Evolutionary conservation across 2,797 vertebrate genomes (phyloP), one percentile per base, ranked within the genome.

Genomic region (Enteromius argenteus): DNA sequence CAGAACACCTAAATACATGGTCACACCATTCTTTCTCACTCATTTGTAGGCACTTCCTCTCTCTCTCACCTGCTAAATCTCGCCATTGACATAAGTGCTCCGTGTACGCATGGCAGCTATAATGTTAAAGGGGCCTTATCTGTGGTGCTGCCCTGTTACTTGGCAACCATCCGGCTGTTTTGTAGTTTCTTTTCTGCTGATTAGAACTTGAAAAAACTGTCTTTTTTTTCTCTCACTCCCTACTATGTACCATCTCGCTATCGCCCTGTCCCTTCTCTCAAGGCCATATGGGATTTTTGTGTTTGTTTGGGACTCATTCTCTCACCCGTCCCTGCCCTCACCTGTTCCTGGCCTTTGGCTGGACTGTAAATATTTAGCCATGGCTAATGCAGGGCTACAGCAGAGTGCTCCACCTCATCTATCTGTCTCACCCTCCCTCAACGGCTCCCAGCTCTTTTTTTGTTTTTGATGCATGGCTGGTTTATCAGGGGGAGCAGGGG

Each of bases 341-440:
- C 89, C 87, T 90, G 89, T 89, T 89, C 86, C 85, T 87, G 89
- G 84, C 83, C 90, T 87, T 87, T 86, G 89, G 35, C 74, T 71
- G 87, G 87, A 94, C 92, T 94, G 94, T 95, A 95, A 96, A 96
- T 95, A 94, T 95, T 95, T 95, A 95, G 93, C 92, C 81, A 85
- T 89, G 91, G 91, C 94, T 95, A 95, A 94, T 94, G 92, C 91
- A 92, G 92, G 91, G 90, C 92, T 92, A 93, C 91, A 91, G 92
- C 92, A 88, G 88, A 93, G 91, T 91, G 90, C 90, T 89, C 91
- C 83, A 87, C 84, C 89, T 84, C 86, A 78, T 92, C 92, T 91
- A 90, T 84, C 82, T 86, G 90, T 69, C 75, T 87, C 71, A 11
- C 79, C 80, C 84, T 87, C 87, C 79, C 81, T 84, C 74, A 82